Percentiles rank a stretch among this genome's conserved stretches.
These are phyloP conservation scores for Falco punctatus DNA, from an alignment of 2,113 vertebrate species.

Conservation along the genomic window DNA sequence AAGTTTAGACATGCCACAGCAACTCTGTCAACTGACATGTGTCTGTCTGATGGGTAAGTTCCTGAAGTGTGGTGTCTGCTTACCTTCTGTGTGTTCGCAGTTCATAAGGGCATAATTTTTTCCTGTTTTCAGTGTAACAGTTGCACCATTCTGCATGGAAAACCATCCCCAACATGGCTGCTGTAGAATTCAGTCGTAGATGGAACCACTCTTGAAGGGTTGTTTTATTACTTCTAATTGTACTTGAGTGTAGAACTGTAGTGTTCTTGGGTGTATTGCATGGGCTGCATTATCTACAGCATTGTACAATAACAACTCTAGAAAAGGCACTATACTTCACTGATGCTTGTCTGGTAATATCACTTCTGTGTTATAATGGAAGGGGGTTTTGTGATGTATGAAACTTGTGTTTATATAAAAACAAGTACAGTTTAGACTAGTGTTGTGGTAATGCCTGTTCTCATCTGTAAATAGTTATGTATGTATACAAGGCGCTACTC, in stretches of 20 bases:
- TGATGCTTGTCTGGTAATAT: constrained; percentile 88
- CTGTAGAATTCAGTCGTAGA: constrained; percentile 79
- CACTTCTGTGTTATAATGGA: constrained; percentile 88
- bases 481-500: constrained; percentile 70
- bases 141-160: constrained; percentile 80
- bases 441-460: constrained; percentile 83
- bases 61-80: constrained; percentile 72
- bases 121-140: constrained; percentile 69
- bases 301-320: constrained; percentile 87
- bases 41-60: constrained; percentile 70
- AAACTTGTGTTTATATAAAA: constrained; percentile 85
- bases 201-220: constrained; percentile 81
- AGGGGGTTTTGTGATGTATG: constrained; percentile 83
- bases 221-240: constrained; percentile 77
- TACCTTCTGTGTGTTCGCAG: constrained; percentile 70
- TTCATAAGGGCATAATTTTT: constrained; percentile 71
- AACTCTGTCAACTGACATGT: constrained; percentile 60
- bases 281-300: constrained; percentile 87
- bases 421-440: constrained; percentile 78
- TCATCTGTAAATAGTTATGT: constrained; percentile 82
- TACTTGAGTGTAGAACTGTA: constrained; percentile 84
- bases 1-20: constrained; percentile 38
- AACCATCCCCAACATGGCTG: constrained; percentile 77
- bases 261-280: constrained; percentile 92
- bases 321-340: constrained; percentile 86